phyloP scores from a whole-genome alignment of 2,797 vertebrate species.

The Anolis apletophallus region DNA sequence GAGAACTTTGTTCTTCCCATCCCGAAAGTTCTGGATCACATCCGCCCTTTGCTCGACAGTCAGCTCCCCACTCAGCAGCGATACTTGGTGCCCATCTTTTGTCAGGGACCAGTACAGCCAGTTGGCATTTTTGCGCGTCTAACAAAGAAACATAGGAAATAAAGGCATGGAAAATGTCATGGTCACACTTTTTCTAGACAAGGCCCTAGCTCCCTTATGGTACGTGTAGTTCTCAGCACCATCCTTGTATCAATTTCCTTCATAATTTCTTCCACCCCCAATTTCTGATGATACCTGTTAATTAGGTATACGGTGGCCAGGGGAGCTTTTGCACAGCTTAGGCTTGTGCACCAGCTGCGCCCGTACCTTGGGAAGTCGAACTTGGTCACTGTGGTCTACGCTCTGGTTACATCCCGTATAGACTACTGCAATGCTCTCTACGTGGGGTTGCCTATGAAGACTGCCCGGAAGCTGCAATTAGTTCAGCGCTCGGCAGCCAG shows the following conservation, averaged over 20 bases:
- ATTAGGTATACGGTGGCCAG: no score
- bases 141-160: rapidly evolving
- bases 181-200: no score
- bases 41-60: conserved; percentile 73
- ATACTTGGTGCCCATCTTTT: conserved; percentile 76
- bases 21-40: conserved; percentile 79
- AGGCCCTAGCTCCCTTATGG: neutral
- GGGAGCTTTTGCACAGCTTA: no score
- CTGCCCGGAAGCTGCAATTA: no score
- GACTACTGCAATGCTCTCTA: no score
- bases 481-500: no score
- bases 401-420: no score
- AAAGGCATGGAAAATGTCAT: neutral
- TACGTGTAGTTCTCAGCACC: neutral
- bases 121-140: conserved; percentile 74
- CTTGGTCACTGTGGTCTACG: no score
- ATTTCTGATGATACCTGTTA: no score
- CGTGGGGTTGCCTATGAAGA: no score
- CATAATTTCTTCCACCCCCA: neutral
- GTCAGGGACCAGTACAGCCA: conserved; percentile 74
- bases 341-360: no score
- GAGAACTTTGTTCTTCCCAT: conserved; percentile 81
- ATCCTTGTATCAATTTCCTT: neutral
- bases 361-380: no score
- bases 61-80: conserved; percentile 77